phyloP scores from a whole-genome alignment of 2,888 invertebrate genomes.

The Himalopsyche kuldschensis region DNA sequence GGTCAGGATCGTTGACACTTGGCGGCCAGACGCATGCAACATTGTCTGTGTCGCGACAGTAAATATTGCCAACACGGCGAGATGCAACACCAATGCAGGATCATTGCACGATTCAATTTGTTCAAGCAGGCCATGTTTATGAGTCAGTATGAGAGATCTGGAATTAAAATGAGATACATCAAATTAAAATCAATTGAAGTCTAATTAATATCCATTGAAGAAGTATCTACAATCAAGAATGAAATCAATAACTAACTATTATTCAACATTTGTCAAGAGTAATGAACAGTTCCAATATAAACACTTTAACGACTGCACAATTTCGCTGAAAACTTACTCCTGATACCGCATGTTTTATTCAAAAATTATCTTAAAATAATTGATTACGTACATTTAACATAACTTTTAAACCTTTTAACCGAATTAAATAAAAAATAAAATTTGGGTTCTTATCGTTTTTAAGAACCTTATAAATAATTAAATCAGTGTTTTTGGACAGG shows the following conservation, averaged over 20 bases:
- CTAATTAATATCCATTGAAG: background rate
- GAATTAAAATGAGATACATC: conserved; percentile 40
- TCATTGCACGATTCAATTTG: conserved; percentile 76
- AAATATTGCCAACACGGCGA: conserved; percentile 77
- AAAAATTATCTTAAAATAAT: too few species aligned
- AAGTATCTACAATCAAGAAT: too few species aligned
- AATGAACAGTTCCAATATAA: background rate
- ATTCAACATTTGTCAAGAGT: background rate
- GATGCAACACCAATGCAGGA: conserved; percentile 76
- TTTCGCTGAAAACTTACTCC: too few species aligned
- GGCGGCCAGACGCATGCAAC: conserved; percentile 91
- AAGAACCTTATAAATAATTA: too few species aligned
- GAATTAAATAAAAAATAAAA: too few species aligned
- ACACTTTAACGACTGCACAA: too few species aligned
- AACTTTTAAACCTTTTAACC: too few species aligned
- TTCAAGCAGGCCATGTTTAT: conserved; percentile 78
- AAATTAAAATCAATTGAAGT: background rate
- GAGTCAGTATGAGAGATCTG: conserved; percentile 73
- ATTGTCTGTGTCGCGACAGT: conserved; percentile 78
- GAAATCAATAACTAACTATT: too few species aligned
- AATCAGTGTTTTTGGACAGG: too few species aligned
- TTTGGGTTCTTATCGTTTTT: too few species aligned
- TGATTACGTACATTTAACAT: too few species aligned
- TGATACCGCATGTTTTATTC: too few species aligned
- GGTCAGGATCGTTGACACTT: conserved; percentile 78